A percentile compares a stretch with the other conserved stretches of the same genome.
Conservation (phyloP, 2,113 vertebrate genomes). For the Vanacampus margaritifer region DNA sequence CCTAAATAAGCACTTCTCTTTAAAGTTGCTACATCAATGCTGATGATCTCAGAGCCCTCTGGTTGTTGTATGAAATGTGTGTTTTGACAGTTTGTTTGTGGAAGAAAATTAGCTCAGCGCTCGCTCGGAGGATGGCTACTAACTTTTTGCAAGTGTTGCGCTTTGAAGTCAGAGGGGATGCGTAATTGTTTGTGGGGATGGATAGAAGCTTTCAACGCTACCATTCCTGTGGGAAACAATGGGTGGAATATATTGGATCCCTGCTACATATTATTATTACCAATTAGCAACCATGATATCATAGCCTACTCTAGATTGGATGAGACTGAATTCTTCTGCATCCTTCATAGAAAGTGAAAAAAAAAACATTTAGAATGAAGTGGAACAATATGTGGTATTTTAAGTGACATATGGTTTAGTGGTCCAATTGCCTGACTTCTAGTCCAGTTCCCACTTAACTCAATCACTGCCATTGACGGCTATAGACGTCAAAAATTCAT, state of each 20-base stretch:
- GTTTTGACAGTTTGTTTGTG: slow-evolving; percentile 53
- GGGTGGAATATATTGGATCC: slow-evolving; percentile 27
- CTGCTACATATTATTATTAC: slow-evolving; percentile 46
- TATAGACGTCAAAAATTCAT: too few species aligned
- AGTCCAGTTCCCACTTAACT: not conserved
- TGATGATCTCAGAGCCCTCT: slow-evolving; percentile 38
- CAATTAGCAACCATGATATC: slow-evolving; percentile 51
- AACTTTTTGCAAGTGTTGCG: slow-evolving; percentile 21
- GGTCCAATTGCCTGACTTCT: not conserved
- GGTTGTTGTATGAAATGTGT: slow-evolving; percentile 12
- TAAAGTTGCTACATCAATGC: slow-evolving; percentile 25
- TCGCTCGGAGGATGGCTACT: slow-evolving; percentile 21
- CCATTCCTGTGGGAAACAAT: slow-evolving; percentile 15
- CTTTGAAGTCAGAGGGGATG: slow-evolving; percentile 44
- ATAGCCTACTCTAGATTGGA: not conserved
- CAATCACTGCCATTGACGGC: too few species aligned
- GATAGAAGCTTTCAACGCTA: not conserved
- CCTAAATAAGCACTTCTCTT: slow-evolving; percentile 33
- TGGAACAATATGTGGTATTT: not conserved
- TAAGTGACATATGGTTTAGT: not conserved
- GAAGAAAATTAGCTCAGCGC: slow-evolving; percentile 40
- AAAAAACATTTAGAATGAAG: not conserved
- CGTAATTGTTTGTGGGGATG: slow-evolving; percentile 24
- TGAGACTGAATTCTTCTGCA: not conserved
- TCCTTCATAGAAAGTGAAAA: not conserved